Conservation (phyloP, 2,888 invertebrate species). For the Drosophila paramelanica region DNA sequence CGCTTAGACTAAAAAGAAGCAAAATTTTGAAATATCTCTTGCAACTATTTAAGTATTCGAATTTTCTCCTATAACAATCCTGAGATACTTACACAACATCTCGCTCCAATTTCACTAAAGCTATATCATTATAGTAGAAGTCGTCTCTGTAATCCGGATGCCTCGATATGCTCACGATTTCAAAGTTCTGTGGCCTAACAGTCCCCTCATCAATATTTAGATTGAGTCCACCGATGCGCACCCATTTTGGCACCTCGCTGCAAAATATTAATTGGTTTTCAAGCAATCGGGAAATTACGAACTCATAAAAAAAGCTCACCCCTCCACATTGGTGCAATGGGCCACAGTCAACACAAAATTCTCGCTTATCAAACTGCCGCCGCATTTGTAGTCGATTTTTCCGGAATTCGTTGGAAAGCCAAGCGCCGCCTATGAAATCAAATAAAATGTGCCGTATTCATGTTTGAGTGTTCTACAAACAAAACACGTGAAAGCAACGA, state of each 20-base stretch:
- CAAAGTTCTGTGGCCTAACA: slow-evolving; percentile 71
- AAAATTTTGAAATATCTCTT: no score
- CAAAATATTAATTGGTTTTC: slow-evolving; percentile 11
- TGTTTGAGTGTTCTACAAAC: background rate
- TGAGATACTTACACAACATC: slow-evolving; percentile 71
- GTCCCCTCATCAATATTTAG: slow-evolving; percentile 68
- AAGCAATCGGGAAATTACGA: background rate
- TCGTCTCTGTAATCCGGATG: slow-evolving; percentile 73
- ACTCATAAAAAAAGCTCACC: slow-evolving; percentile 58
- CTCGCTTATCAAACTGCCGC: slow-evolving; percentile 83
- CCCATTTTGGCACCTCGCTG: slow-evolving; percentile 73
- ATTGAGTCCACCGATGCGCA: slow-evolving; percentile 82
- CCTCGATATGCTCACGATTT: slow-evolving; percentile 60
- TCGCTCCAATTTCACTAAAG: slow-evolving; percentile 65
- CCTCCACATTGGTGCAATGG: slow-evolving; percentile 80
- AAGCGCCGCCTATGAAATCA: slow-evolving; percentile 68
- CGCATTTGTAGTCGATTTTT: slow-evolving; percentile 82
- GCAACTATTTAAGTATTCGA: no score
- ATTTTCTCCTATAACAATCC: background rate
- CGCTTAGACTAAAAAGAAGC: slow-evolving; percentile 67
- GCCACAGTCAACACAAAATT: slow-evolving; percentile 82
- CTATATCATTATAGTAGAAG: slow-evolving; percentile 81
- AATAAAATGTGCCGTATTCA: slow-evolving; percentile 24
- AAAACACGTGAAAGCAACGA: background rate
- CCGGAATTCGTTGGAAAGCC: slow-evolving; percentile 56